Percentiles rank a stretch among this genome's conserved stretches.
phyloP scores from a whole-genome alignment of 2,888 invertebrate genomes.

The Stomorhina lunata region DNA sequence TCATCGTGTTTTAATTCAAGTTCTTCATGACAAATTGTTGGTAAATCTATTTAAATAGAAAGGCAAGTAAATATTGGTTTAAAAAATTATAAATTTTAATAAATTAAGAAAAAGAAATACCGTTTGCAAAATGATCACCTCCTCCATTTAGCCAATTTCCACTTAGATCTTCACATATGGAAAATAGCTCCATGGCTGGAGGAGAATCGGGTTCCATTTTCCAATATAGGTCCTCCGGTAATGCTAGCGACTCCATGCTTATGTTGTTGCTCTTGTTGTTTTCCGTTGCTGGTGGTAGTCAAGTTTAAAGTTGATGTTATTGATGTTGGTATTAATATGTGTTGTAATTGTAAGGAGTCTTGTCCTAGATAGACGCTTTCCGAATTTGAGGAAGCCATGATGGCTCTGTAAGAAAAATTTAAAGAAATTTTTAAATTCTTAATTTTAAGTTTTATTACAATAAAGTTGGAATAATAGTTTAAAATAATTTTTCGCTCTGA shows the following conservation, averaged over 20 bases:
- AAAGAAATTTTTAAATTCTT: no score
- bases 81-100: neutral
- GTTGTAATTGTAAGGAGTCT: slow-evolving; percentile 77
- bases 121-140: slow-evolving; percentile 78
- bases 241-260: slow-evolving; percentile 78
- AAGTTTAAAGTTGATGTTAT: slow-evolving; percentile 58
- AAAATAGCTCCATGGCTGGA: slow-evolving; percentile 75
- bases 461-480: no score
- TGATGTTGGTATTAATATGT: slow-evolving; percentile 66
- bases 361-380: slow-evolving; percentile 84
- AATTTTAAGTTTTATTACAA: no score
- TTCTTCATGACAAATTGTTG: slow-evolving; percentile 69
- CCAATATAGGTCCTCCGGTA: slow-evolving; percentile 78
- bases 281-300: slow-evolving; percentile 48
- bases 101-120: slow-evolving; percentile 65
- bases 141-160: slow-evolving; percentile 71
- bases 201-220: slow-evolving; percentile 79
- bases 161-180: slow-evolving; percentile 71
- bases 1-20: slow-evolving; percentile 69
- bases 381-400: slow-evolving; percentile 88
- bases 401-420: slow-evolving; percentile 85
- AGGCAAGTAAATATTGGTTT: slow-evolving; percentile 1
- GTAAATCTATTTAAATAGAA: slow-evolving; percentile 69
- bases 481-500: no score
- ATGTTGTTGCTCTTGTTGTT: slow-evolving; percentile 61